phyloP scores from a whole-genome alignment of 2,797 vertebrate species.

The Anabacerthia variegaticeps region DNA sequence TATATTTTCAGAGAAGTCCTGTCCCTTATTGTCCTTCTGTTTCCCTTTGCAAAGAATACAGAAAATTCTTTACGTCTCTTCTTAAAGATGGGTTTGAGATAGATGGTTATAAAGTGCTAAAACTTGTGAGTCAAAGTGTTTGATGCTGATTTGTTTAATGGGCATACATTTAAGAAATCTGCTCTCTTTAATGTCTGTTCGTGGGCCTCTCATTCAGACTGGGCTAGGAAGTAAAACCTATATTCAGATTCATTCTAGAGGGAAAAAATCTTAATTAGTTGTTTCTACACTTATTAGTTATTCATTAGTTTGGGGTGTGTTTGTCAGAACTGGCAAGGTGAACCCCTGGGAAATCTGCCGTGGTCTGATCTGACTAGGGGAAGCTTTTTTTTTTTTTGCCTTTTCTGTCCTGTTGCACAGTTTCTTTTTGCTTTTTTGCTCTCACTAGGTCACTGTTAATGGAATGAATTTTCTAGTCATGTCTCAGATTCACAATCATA shows the following conservation, averaged over 20 bases:
- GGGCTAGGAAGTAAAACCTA: not conserved
- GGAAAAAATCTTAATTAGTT: not conserved
- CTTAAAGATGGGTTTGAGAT: not conserved
- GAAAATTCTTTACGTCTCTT: not conserved
- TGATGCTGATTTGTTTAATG: not conserved
- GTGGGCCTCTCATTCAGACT: not conserved
- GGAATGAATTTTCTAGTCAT: constrained; percentile 34
- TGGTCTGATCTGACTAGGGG: not conserved
- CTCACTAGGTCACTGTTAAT: not conserved
- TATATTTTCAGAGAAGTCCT: not conserved
- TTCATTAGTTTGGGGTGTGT: not conserved
- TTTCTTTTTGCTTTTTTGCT: not conserved
- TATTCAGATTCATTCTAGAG: not conserved
- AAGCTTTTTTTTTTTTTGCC: not conserved
- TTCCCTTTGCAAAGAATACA: not conserved
- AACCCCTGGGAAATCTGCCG: not conserved
- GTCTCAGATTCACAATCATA: not conserved
- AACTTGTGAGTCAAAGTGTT: not conserved
- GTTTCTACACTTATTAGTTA: not conserved
- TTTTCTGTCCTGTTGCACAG: not conserved
- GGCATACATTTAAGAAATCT: not conserved
- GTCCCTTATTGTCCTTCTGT: not conserved
- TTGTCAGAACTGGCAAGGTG: not conserved
- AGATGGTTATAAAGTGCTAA: not conserved
- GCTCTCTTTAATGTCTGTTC: not conserved